Base-by-base conservation (phyloP, 2,797 vertebrate genomes). In the Lacerta bilineata region DNA sequence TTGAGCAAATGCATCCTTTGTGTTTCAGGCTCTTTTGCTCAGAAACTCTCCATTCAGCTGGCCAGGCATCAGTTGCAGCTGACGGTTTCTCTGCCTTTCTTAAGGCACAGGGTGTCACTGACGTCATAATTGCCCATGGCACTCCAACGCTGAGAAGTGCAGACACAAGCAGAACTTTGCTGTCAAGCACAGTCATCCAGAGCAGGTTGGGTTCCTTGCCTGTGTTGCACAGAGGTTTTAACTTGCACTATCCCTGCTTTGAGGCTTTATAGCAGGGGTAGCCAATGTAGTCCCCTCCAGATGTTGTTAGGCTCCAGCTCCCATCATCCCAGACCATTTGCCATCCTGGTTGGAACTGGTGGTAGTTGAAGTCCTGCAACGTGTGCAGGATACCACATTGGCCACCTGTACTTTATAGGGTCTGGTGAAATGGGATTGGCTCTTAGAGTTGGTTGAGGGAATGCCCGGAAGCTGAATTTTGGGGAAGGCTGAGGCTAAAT, bases 111-210 rank as follows among this genome's bases (percentile, higher is more conserved):
- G 0, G 64, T 50, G 87, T 88, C 87, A 83, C 84, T 87, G 88
- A 92, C 1, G 25, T 95, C 92, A 91, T 46, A 43, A 77, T 89
- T 55, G 17, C 91, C 93, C 82, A 87, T 87, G 86, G 83, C 91
- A 82, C 39, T 64, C 77, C 72, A 85, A 90, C 85, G 75, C 55
- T 83, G 83, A 41, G 88, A 91, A 87, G 80, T 2, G 6, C 86
- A 39, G 81, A 29, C 77, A 75, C 11, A 6, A 86, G 86, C 91
- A 92, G 90, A 72, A 91, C 33, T 15, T 89, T 89, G 91, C 91
- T 89, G 27, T 93, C 0, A 0, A 76, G 84, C 86, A 91, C 33
- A 91, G 89, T 59, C 87, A 87, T 87, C 80, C 82, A 81, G 76
- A 76, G 66, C 71, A 89, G 86, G 64, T 88, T 80, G 71, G 75